Conservation (phyloP, 1,140 invertebrate genomes). For the Drosophila melanica region DNA sequence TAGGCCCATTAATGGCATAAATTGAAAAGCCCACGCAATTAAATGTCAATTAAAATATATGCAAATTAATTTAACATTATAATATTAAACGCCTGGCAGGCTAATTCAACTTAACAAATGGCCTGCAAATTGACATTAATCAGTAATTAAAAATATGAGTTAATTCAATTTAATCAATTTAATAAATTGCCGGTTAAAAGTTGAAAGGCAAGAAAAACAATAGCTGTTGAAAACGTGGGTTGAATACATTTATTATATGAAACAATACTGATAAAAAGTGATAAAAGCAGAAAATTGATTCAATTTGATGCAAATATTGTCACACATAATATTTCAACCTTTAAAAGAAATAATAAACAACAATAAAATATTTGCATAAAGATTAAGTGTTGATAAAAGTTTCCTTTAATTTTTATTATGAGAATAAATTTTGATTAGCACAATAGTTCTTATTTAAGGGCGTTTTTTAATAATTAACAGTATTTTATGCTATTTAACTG, state of each 20-base stretch:
- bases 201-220: neutral
- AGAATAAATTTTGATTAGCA: too few relatives aligned
- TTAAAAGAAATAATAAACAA: too few relatives aligned
- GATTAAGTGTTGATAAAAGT: too few relatives aligned
- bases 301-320: too few relatives aligned
- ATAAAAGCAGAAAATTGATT: too few relatives aligned
- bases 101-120: constrained; percentile 1
- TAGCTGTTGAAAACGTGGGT: neutral
- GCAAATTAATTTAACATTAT: constrained; percentile 9
- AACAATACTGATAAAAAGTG: too few relatives aligned
- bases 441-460: too few relatives aligned
- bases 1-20: neutral
- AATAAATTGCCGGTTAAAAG: constrained; percentile 8
- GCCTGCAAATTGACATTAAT: constrained; percentile 7
- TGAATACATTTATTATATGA: too few relatives aligned
- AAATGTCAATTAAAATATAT: constrained; percentile 52
- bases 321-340: too few relatives aligned
- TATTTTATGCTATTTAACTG: neutral
- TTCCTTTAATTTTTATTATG: too few relatives aligned
- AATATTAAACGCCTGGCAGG: neutral
- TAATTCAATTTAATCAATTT: constrained; percentile 15
- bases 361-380: too few relatives aligned
- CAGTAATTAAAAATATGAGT: constrained; percentile 19
- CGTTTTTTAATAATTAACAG: neutral
- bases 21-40: constrained; percentile 39